Evolutionary conservation across 2,113 vertebrate species (phyloP).

Genomic region (Cryptoleucopteryx plumbea): DNA sequence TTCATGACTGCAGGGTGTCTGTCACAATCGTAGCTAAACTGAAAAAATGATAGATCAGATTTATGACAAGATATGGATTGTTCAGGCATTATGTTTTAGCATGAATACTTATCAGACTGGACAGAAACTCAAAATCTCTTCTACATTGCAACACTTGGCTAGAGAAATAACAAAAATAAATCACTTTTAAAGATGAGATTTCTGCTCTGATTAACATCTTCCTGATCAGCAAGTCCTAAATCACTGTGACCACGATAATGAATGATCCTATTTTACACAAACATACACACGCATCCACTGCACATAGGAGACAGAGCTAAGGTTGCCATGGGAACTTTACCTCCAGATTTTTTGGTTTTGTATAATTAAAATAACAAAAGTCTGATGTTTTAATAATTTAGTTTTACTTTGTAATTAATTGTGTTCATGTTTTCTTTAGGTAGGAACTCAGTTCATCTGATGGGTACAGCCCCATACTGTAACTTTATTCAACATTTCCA

Average conservation of each 20-base stretch:
- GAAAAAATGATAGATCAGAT: neutral
- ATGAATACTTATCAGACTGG: neutral
- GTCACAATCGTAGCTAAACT: neutral
- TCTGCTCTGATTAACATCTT: neutral
- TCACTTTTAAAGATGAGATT: neutral
- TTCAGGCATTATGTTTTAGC: neutral
- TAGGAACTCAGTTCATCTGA: neutral
- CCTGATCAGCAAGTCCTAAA: neutral
- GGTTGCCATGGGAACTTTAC: conserved; percentile 14
- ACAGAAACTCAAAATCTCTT: neutral
- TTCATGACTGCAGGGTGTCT: neutral
- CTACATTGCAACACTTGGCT: neutral
- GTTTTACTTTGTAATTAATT: conserved; percentile 6
- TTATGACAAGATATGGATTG: neutral
- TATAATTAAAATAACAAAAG: conserved; percentile 1
- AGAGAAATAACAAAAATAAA: neutral
- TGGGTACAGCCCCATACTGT: neutral
- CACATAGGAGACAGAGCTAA: neutral
- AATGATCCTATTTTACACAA: neutral
- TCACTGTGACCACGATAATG: neutral
- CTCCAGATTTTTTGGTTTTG: neutral
- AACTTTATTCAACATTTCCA: neutral
- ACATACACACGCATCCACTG: neutral
- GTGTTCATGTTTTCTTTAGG: neutral
- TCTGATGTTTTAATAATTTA: neutral